A percentile compares a stretch with the other conserved stretches of the same genome.
phyloP scores from a whole-genome alignment of 2,113 vertebrate species.

The Sorex fumeus region DNA sequence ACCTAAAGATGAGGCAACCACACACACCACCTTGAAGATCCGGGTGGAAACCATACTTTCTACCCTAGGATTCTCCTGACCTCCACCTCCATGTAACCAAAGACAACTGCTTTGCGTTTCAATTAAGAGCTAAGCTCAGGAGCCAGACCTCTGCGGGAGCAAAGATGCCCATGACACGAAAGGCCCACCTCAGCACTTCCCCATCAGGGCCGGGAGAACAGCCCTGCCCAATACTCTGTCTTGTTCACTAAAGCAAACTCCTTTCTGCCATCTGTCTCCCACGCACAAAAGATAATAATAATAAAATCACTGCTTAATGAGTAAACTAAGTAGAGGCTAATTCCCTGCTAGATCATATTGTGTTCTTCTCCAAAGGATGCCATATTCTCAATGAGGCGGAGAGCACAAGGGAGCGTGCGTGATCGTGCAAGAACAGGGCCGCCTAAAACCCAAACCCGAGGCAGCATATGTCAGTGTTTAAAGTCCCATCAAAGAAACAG shows the following conservation, averaged over 20 bases:
- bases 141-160: not conserved
- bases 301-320: constrained; percentile 83
- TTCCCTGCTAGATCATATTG: constrained; percentile 70
- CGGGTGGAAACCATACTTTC: not conserved
- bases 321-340: constrained; percentile 77
- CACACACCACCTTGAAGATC: not conserved
- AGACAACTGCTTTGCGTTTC: constrained; percentile 6
- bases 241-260: constrained; percentile 65
- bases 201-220: constrained; percentile 47
- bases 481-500: constrained; percentile 83
- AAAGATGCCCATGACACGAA: constrained; percentile 18
- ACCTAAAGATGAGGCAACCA: constrained; percentile 34
- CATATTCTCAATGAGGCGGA: constrained; percentile 80
- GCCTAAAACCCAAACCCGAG: constrained; percentile 72
- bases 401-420: constrained; percentile 60
- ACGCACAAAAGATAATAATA: constrained; percentile 76
- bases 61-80: constrained; percentile 30
- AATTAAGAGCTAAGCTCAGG: constrained; percentile 13
- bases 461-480: constrained; percentile 82
- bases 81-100: not conserved
- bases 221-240: constrained; percentile 44
- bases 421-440: constrained; percentile 34
- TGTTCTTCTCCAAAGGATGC: constrained; percentile 70
- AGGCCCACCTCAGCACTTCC: not conserved
- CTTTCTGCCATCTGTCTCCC: constrained; percentile 75